phyloP scores from a whole-genome alignment of 2,113 vertebrate species.

The Octodon degus region DNA sequence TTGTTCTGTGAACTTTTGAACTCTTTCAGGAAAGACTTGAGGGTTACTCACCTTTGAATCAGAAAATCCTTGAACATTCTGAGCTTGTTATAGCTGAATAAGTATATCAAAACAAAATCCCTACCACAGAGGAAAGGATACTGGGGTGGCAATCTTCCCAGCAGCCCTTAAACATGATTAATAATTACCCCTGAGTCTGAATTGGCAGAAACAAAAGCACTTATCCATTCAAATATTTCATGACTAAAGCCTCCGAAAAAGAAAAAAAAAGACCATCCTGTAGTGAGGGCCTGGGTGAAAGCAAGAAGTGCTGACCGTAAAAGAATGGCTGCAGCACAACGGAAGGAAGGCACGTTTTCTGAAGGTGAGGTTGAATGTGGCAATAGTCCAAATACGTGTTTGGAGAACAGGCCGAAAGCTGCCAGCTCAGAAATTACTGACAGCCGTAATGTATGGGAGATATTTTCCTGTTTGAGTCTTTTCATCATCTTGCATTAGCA shows the following conservation, averaged over 20 bases:
- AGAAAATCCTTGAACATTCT: slow-evolving; percentile 31
- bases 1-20: not conserved
- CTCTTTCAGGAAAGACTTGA: slow-evolving; percentile 2
- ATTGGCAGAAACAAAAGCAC: not conserved
- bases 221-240: not conserved
- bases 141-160: not conserved
- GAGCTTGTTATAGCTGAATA: not conserved
- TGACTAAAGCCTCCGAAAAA: not conserved
- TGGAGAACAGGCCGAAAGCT: not conserved
- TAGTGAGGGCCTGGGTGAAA: not conserved
- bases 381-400: not conserved
- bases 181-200: not conserved
- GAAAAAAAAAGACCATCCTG: not conserved
- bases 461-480: not conserved
- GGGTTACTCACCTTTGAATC: slow-evolving; percentile 36
- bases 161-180: not conserved
- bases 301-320: not conserved
- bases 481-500: not conserved
- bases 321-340: not conserved
- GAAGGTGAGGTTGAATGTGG: not conserved
- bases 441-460: not conserved
- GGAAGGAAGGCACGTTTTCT: not conserved
- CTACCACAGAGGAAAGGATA: not conserved
- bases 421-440: not conserved
- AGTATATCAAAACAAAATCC: slow-evolving; percentile 14